Conservation (phyloP, 2,888 invertebrate genomes). For the Nysson spinosus region DNA sequence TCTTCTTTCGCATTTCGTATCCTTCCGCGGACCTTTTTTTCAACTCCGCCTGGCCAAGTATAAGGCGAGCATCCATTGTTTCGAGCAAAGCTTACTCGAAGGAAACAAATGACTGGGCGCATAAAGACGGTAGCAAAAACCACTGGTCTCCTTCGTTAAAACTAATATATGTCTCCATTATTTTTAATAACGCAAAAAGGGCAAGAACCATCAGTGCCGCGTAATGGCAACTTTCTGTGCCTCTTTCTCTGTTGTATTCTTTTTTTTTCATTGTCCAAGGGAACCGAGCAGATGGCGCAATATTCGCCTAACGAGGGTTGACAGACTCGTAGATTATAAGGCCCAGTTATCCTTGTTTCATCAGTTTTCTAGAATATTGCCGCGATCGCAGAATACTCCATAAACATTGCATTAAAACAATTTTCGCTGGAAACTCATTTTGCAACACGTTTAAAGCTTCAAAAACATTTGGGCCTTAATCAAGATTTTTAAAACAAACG, state of each 20-base stretch:
- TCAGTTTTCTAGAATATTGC: conserved; percentile 16
- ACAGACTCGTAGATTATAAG: conserved; percentile 35
- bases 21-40: conserved; percentile 12
- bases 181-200: conserved; percentile 71
- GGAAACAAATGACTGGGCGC: conserved; percentile 71
- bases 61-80: conserved; percentile 67
- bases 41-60: conserved; percentile 30
- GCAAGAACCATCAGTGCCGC: conserved; percentile 39
- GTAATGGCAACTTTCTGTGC: conserved; percentile 53
- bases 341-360: conserved; percentile 37
- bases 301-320: conserved; percentile 53
- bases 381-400: conserved; percentile 17
- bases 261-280: conserved; percentile 16
- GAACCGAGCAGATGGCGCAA: conserved; percentile 34
- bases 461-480: too few species aligned
- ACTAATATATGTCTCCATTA: conserved; percentile 75
- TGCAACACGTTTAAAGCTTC: too few species aligned
- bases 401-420: too few species aligned
- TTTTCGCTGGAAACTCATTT: too few species aligned
- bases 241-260: conserved; percentile 9
- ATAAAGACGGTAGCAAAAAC: conserved; percentile 68
- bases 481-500: too few species aligned
- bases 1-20: conserved; percentile 8
- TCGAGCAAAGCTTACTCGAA: conserved; percentile 49
- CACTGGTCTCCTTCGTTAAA: conserved; percentile 70